phyloP scores from a whole-genome alignment of 2,888 invertebrate species.

The Myopa tessellatipennis region DNA sequence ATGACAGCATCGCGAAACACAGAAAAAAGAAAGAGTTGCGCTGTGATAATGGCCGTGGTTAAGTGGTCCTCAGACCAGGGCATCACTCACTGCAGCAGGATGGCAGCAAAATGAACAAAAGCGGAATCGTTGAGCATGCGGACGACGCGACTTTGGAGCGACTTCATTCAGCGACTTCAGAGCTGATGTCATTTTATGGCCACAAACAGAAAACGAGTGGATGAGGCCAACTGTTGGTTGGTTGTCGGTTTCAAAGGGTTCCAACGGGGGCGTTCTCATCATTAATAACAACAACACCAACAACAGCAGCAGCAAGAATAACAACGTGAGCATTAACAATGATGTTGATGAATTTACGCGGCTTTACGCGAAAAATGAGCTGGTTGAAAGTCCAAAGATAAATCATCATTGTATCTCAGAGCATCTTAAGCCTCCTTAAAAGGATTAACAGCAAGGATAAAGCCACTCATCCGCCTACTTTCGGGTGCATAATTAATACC shows the following conservation, averaged over 20 bases:
- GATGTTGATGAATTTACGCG: neutral
- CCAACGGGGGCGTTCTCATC: neutral
- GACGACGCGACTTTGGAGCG: neutral
- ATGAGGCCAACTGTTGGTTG: too few species aligned
- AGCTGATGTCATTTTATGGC: slow-evolving; percentile 23
- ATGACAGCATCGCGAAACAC: slow-evolving; percentile 16
- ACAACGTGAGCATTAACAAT: neutral
- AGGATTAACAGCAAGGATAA: slow-evolving; percentile 14
- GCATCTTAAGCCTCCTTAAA: neutral
- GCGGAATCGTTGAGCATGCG: slow-evolving; percentile 42
- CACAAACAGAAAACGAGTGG: slow-evolving; percentile 15
- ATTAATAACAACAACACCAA: neutral
- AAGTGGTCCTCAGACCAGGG: slow-evolving; percentile 58
- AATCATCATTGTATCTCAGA: slow-evolving; percentile 44
- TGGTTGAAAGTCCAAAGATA: slow-evolving; percentile 44
- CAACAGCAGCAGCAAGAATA: slow-evolving; percentile 4
- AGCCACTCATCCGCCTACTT: slow-evolving; percentile 20
- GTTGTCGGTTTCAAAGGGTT: neutral
- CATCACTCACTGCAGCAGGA: too few species aligned
- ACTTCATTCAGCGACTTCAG: neutral
- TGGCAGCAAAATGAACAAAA: too few species aligned
- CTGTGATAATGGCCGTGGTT: slow-evolving; percentile 58
- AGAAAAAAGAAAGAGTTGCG: slow-evolving; percentile 29
- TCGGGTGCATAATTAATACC: slow-evolving; percentile 40
- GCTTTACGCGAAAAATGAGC: slow-evolving; percentile 37